Base-by-base conservation (phyloP, 2,797 vertebrate genomes). In the Miichthys miiuy region DNA sequence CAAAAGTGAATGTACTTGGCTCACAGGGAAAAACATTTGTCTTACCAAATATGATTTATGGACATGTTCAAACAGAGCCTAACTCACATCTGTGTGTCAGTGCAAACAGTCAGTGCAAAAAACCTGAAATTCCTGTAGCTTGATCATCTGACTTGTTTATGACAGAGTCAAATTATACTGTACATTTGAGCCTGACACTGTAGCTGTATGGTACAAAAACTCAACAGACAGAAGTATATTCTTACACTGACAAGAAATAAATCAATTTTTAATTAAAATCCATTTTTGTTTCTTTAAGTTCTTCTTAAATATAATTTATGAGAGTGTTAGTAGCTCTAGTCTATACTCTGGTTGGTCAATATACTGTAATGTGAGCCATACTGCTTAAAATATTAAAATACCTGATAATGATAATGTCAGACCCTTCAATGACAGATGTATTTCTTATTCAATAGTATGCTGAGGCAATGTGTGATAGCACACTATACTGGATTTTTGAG, bases 81-180 rank as follows among this genome's bases (percentile, higher is more conserved):
- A 34, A 6, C 69, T 81, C 74, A 85, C 69, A 89, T 79, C 64
- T 71, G 63, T 78, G 79, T 87, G 81, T 87, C 79, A 84, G 77
- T 1, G 41, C 82, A 85, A 85, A 89, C 86, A 81, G 81, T 72
- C 61, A 71, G 46, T 23, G 21, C 41, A 56, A 57, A 76, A 75
- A 93, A 94, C 93, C 91, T 87, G 94, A 93, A 92, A 88, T 89
- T 85, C 93, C 91, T 79, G 93, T 83, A 79, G 60, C 79, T 56
- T 63, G 18, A 84, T 77, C 76, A 82, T 79, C 52, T 47, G 60
- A 84, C 72, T 75, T 48, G 67, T 76, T 77, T 73, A 52, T 78
- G 68, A 76, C 67, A 25, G 5, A 71, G 68, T 48, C 41, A 41
- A 69, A 72, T 48, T 69, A 60, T 42, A 77, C 16, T 34, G 20